Percentiles rank a stretch among this genome's conserved stretches.
These are phyloP conservation scores for Alligator sinensis DNA, from an alignment of 2,113 vertebrate species.

Conservation along the genomic window DNA sequence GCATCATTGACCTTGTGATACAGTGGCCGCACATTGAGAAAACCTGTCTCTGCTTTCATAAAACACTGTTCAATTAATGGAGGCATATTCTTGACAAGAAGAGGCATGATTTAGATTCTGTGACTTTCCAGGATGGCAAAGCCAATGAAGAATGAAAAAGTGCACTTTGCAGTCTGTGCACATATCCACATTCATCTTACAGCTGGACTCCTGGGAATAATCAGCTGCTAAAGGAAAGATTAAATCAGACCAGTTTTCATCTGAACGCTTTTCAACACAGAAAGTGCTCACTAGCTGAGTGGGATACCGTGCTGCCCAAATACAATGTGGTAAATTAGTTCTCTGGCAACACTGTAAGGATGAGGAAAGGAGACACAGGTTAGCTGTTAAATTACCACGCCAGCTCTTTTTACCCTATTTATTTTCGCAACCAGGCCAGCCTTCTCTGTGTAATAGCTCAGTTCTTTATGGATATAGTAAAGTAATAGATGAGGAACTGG, in stretches of 20 bases:
- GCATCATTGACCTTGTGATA: not conserved
- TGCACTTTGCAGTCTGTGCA: not conserved
- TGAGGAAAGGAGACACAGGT: not conserved
- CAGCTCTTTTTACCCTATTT: not conserved
- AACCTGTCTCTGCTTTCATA: not conserved
- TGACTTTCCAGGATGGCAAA: not conserved
- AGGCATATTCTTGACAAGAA: not conserved
- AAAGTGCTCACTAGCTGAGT: not conserved
- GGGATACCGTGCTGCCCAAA: not conserved
- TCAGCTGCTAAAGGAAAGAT: not conserved
- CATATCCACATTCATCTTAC: not conserved
- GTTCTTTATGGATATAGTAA: not conserved
- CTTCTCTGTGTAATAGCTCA: not conserved
- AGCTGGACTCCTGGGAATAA: not conserved
- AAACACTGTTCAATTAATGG: not conserved
- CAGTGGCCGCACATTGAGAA: not conserved
- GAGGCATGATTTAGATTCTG: not conserved
- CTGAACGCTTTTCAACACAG: not conserved
- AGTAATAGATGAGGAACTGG: not conserved
- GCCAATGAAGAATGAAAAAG: not conserved
- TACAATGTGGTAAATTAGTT: not conserved
- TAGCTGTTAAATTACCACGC: not conserved
- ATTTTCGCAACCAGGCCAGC: not conserved
- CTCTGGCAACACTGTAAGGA: not conserved
- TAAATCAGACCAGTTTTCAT: not conserved